These are phyloP conservation scores for Callithrix jacchus DNA, from an alignment of 2,113 vertebrate genomes.

Conservation along the genomic window DNA sequence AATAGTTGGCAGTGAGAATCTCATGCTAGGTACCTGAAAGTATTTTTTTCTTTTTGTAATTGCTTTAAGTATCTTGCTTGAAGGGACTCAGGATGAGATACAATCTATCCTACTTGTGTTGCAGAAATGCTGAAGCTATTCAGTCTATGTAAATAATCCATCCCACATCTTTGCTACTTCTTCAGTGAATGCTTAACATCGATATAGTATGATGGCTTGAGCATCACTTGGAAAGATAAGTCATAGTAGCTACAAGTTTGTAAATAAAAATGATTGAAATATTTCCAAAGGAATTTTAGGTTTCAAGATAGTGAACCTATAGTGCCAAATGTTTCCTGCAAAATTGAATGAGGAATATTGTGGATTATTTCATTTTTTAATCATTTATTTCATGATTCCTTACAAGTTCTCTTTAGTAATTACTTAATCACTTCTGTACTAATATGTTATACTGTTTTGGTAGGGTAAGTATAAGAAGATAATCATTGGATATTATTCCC, in stretches of 20 bases:
- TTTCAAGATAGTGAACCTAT: neutral
- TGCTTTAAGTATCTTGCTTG: neutral
- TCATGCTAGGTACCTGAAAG: neutral
- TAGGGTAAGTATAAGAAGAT: neutral
- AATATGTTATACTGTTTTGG: neutral
- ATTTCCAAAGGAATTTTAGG: neutral
- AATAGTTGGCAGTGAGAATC: neutral
- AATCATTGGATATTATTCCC: neutral
- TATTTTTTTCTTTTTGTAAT: neutral
- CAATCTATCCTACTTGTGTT: neutral
- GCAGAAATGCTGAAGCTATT: neutral
- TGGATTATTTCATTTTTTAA: neutral
- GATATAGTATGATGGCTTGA: neutral
- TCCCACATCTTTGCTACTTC: neutral
- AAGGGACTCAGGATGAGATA: neutral
- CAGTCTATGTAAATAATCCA: neutral
- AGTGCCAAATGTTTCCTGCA: neutral
- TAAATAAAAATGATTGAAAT: conserved; percentile 9
- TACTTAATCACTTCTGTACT: neutral
- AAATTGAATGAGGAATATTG: neutral
- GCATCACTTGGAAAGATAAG: neutral
- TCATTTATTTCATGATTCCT: neutral
- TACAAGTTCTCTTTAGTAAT: neutral
- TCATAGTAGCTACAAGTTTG: conserved; percentile 10
- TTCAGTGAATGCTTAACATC: neutral